Base-by-base conservation (phyloP, 2,113 vertebrate species). In the Nyctereutes procyonoides region DNA sequence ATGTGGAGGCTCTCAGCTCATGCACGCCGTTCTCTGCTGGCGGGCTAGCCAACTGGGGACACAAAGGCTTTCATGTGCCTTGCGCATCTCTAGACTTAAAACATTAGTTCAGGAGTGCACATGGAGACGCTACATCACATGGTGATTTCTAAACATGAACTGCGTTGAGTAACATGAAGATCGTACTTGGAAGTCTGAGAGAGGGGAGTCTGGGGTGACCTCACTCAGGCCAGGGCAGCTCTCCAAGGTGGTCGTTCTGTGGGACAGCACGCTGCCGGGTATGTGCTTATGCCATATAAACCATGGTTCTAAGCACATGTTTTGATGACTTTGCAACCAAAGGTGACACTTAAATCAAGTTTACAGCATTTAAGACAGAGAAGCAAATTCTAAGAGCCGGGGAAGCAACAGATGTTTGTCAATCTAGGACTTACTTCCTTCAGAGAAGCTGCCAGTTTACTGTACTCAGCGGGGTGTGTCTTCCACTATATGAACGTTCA, bases 271-370 rank as follows among this genome's bases (percentile, higher is more conserved):
- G 5, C 51, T 16, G 32, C 22, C 0, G 51, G 83, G 19, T 5
- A 10, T 0, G 32, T 19, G 51, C 1, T 0, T 2, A 3, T 0
- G 12, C 32, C 2, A 14, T 8, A 24, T 22, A 58, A 38, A 17
- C 38, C 3, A 28, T 35, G 30, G 30, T 15, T 35, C n/a, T 28
- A 16, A 2, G 11, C 55, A 60, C 58, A 35, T 8, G 20, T 7
- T 32, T 60, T 5, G 53, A 9, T 15, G 30, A 35, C 71, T 51
- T 32, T 10, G 16, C 56, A 24, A 8, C 3, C 9, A 4, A 58
- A 73, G 56, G 30, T 43, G 13, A 82, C 22, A 19, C 11, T 17
- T n/a, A n/a, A 43, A 2, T 32, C 10, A 35, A 16, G 67, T 63
- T 16, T 5, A 26, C 3, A 67, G 73, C 79, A 17, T 7, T 16